Conservation (phyloP, 2,888 invertebrate genomes). For the Melinaea marsaeus region DNA sequence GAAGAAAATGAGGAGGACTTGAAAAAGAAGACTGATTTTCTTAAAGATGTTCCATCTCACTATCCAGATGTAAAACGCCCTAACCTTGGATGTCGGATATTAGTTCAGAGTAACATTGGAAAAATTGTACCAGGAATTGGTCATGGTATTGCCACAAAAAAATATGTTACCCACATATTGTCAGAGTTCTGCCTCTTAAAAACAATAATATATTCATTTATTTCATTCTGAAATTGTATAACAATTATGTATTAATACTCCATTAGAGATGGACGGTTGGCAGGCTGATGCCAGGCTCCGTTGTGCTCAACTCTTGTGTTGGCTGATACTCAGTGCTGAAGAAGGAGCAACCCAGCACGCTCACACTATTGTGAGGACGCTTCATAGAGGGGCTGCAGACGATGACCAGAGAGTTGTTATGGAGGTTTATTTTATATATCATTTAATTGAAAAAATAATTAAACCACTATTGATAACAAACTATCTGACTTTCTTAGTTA, state of each 20-base stretch:
- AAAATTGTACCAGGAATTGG: conserved; percentile 85
- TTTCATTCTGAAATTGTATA: neutral
- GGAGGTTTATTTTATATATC: conserved; percentile 55
- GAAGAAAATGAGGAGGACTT: conserved; percentile 92
- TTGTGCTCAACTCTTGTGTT: conserved; percentile 85
- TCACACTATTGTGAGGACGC: conserved; percentile 74
- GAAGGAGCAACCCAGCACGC: conserved; percentile 84
- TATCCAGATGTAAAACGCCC: conserved; percentile 90
- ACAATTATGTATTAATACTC: neutral
- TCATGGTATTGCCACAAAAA: conserved; percentile 47
- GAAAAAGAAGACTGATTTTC: conserved; percentile 89
- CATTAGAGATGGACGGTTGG: conserved; percentile 86
- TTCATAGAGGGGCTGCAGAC: conserved; percentile 79
- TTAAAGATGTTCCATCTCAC: conserved; percentile 80
- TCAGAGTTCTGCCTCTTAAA: neutral
- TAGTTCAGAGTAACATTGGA: conserved; percentile 86
- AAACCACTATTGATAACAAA: neutral
- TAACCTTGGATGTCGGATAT: conserved; percentile 88
- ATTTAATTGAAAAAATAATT: neutral
- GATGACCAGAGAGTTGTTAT: conserved; percentile 80
- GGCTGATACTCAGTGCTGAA: conserved; percentile 85
- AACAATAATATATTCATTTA: neutral
- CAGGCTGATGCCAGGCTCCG: conserved; percentile 82
- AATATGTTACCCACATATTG: too few species aligned
- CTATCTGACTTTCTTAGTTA: neutral